Evolutionary conservation across 2,888 invertebrate species (phyloP).

Genomic region (Empis stercorea): DNA sequence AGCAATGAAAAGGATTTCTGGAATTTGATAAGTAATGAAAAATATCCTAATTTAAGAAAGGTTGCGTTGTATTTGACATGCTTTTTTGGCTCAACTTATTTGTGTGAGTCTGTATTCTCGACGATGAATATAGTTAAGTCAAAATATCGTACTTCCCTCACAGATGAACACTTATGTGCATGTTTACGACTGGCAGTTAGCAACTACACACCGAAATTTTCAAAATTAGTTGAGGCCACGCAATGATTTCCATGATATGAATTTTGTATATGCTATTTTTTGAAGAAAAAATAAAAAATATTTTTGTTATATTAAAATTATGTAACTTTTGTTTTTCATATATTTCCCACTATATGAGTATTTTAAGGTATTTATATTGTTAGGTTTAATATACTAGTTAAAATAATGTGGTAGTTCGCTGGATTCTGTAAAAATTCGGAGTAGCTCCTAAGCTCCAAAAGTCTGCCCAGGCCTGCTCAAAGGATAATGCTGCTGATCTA

Average conservation of each 20-base stretch:
- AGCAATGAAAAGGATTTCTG: not conserved
- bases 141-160: not conserved
- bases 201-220: not conserved
- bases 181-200: not conserved
- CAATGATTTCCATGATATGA: too few species aligned
- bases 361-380: not conserved
- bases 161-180: not conserved
- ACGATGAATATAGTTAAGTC: not conserved
- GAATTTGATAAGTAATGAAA: not conserved
- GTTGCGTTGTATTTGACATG: not conserved
- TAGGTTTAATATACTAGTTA: not conserved
- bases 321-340: not conserved
- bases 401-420: not conserved
- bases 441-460: not conserved
- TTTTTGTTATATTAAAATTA: not conserved
- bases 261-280: not conserved
- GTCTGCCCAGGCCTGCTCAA: not conserved
- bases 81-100: not conserved
- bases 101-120: not conserved
- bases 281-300: not conserved
- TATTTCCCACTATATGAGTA: not conserved
- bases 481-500: too few species aligned
- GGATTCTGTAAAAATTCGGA: not conserved
- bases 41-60: not conserved
- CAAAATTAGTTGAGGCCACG: not conserved